phyloP scores from a whole-genome alignment of 2,113 vertebrate genomes.

The Elaphurus davidianus region DNA sequence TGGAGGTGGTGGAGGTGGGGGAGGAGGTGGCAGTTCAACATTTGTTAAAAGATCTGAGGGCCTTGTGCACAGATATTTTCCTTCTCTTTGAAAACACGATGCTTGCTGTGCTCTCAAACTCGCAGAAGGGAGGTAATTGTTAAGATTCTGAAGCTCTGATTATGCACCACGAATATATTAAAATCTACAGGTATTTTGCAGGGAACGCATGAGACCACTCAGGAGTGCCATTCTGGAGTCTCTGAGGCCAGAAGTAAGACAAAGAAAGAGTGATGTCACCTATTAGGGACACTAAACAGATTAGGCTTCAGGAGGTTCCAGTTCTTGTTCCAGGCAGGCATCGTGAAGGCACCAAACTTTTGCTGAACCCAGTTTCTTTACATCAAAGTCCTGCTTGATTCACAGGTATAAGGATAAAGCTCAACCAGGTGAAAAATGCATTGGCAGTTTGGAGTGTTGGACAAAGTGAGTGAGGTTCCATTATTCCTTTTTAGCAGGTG shows the following conservation, averaged over 20 bases:
- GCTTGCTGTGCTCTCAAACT: background rate
- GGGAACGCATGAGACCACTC: background rate
- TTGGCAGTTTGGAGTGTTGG: background rate
- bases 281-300: background rate
- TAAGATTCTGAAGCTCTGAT: conserved; percentile 19
- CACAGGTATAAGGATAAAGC: background rate
- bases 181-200: conserved; percentile 17
- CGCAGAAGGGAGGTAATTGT: background rate
- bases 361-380: background rate
- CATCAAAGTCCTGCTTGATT: background rate
- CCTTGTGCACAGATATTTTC: background rate
- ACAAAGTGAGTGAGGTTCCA: background rate
- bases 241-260: background rate
- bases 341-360: background rate
- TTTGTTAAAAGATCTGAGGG: background rate
- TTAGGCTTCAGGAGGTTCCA: background rate
- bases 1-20: background rate
- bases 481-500: background rate
- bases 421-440: background rate
- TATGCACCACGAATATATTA: background rate
- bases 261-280: background rate
- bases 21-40: background rate
- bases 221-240: background rate
- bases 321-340: background rate
- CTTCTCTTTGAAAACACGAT: background rate